Conservation (phyloP, 2,888 invertebrate species). For the Papilio gigon region DNA sequence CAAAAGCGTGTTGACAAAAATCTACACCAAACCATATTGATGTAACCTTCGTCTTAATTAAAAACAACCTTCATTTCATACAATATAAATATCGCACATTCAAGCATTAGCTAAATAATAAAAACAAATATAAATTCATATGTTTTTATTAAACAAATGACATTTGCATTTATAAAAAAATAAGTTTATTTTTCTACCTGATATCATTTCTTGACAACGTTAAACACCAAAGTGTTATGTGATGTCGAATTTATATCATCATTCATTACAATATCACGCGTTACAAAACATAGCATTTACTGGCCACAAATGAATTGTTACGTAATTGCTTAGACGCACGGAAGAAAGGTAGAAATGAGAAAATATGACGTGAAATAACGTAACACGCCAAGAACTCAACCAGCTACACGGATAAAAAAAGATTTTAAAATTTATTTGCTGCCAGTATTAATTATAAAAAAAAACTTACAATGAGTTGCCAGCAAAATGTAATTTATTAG, state of each 20-base stretch:
- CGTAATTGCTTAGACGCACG: constrained; percentile 47
- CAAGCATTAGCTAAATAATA: background rate
- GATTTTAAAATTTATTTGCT: background rate
- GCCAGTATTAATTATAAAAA: constrained; percentile 1
- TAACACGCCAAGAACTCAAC: background rate
- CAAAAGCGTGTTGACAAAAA: background rate
- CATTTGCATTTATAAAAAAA: too few species aligned
- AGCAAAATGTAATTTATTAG: background rate
- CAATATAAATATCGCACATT: constrained; percentile 3
- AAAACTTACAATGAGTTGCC: background rate
- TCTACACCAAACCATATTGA: background rate
- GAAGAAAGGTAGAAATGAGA: constrained; percentile 52
- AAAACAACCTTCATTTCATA: background rate
- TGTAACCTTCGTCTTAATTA: background rate
- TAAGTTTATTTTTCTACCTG: too few species aligned
- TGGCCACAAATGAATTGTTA: constrained; percentile 44
- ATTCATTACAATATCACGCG: background rate
- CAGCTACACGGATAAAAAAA: constrained; percentile 1
- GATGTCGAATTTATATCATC: background rate
- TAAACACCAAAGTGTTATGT: background rate
- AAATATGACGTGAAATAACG: constrained; percentile 48
- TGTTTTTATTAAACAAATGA: too few species aligned
- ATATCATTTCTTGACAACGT: background rate
- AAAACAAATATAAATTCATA: too few species aligned
- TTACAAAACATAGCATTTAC: constrained; percentile 22